Conservation (phyloP, 2,888 invertebrate genomes). For the Apantesis nais region DNA sequence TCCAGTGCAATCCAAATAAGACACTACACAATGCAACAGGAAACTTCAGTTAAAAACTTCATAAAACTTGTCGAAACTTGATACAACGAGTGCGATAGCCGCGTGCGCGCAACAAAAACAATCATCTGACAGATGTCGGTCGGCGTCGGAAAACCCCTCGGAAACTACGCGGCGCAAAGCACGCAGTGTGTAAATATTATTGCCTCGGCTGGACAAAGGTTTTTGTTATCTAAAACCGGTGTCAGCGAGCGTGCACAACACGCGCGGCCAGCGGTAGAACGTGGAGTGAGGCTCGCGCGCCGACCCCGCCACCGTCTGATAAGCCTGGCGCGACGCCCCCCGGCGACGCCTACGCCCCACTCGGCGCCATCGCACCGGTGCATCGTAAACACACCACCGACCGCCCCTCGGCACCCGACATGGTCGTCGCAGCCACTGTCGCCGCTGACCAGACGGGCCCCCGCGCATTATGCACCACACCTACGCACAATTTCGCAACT, state of each 20-base stretch:
- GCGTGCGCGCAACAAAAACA: conserved; percentile 81
- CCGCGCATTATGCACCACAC: conserved; percentile 76
- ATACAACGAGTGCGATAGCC: conserved; percentile 67
- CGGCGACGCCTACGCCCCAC: conserved; percentile 85
- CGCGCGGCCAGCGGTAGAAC: conserved; percentile 79
- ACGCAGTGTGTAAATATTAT: conserved; percentile 81
- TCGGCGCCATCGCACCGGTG: conserved; percentile 75
- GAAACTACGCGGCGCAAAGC: conserved; percentile 74
- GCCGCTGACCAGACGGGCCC: conserved; percentile 73
- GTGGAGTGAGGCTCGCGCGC: conserved; percentile 84
- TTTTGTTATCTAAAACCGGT: conserved; percentile 83
- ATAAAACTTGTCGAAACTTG: conserved; percentile 80
- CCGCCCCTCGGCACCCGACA: conserved; percentile 73
- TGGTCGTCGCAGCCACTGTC: conserved; percentile 53
- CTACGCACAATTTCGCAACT: conserved; percentile 81
- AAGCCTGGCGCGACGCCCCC: conserved; percentile 85
- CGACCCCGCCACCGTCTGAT: conserved; percentile 84
- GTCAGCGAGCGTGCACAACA: conserved; percentile 73
- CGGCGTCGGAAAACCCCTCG: conserved; percentile 81
- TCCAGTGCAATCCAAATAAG: conserved; percentile 78
- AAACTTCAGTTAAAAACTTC: conserved; percentile 57
- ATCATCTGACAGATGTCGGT: conserved; percentile 76
- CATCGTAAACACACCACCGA: conserved; percentile 79
- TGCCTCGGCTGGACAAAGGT: conserved; percentile 84
- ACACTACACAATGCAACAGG: conserved; percentile 66